These are phyloP conservation scores for Lasiurus borealis DNA, from an alignment of 2,113 vertebrate species.

Conservation along the genomic window DNA sequence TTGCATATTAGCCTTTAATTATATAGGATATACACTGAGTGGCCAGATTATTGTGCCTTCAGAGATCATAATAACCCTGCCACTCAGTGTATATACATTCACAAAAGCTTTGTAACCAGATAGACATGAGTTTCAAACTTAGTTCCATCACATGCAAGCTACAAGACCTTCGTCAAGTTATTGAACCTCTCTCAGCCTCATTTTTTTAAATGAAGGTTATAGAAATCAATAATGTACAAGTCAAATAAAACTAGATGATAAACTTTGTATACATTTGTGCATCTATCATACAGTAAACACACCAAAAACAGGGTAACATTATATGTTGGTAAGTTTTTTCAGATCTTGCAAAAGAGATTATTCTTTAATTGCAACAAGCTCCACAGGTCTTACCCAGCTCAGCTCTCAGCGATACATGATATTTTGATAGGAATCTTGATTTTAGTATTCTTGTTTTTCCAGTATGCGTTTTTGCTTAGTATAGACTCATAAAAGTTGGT, in stretches of 20 bases:
- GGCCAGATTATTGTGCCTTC: too few relatives aligned
- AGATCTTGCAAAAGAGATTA: not conserved
- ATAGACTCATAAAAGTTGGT: not conserved
- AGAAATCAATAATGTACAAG: not conserved
- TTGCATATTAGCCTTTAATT: too few relatives aligned
- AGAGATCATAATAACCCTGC: too few relatives aligned
- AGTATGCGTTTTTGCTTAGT: slow-evolving; percentile 10
- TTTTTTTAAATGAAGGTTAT: slow-evolving; percentile 6
- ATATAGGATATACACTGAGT: too few relatives aligned
- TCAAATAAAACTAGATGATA: slow-evolving; percentile 34
- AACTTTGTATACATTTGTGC: not conserved
- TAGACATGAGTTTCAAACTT: not conserved
- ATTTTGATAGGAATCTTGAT: slow-evolving; percentile 54
- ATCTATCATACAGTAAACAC: not conserved
- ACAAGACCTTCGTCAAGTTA: not conserved
- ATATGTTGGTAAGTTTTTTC: not conserved
- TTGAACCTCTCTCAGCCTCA: not conserved
- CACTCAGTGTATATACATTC: too few relatives aligned
- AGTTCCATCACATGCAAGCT: not conserved
- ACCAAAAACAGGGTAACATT: not conserved
- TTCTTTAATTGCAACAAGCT: not conserved
- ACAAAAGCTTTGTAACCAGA: not conserved
- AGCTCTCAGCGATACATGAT: not conserved
- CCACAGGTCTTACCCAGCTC: not conserved
- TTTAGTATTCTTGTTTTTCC: slow-evolving; percentile 35